Evolutionary conservation across 2,888 invertebrate genomes (phyloP).

Genomic region (Pterostichus niger): DNA sequence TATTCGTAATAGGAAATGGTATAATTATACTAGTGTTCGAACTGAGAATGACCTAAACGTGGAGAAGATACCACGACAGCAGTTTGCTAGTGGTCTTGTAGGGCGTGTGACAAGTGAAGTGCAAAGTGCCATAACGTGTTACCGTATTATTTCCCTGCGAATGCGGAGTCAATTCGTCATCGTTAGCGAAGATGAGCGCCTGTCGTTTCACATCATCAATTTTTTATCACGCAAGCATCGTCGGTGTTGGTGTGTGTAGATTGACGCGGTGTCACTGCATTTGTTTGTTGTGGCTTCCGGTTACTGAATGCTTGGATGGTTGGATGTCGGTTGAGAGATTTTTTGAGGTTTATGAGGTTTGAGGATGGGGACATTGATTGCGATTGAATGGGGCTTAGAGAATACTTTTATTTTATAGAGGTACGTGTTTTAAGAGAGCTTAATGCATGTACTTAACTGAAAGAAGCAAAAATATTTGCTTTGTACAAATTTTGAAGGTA

Average conservation of each 20-base stretch:
- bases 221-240: constrained; percentile 35
- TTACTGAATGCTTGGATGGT: neutral
- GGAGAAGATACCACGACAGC: neutral
- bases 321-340: neutral
- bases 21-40: too few relatives aligned
- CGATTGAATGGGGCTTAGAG: neutral
- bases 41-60: too few relatives aligned
- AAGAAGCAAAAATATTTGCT: constrained; percentile 1
- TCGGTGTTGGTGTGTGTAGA: neutral
- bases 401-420: neutral
- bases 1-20: too few relatives aligned
- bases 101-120: constrained; percentile 31
- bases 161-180: constrained; percentile 55
- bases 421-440: neutral
- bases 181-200: constrained; percentile 55
- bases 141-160: constrained; percentile 32
- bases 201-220: constrained; percentile 55
- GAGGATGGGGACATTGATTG: constrained; percentile 12
- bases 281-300: constrained; percentile 10
- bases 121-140: constrained; percentile 61
- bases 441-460: constrained; percentile 13
- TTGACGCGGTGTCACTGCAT: neutral
- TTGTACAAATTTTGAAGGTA: neutral
- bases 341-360: constrained; percentile 33
- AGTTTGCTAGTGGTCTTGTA: neutral